phyloP scores from a whole-genome alignment of 2,888 invertebrate genomes.

The Idaea biselata region DNA sequence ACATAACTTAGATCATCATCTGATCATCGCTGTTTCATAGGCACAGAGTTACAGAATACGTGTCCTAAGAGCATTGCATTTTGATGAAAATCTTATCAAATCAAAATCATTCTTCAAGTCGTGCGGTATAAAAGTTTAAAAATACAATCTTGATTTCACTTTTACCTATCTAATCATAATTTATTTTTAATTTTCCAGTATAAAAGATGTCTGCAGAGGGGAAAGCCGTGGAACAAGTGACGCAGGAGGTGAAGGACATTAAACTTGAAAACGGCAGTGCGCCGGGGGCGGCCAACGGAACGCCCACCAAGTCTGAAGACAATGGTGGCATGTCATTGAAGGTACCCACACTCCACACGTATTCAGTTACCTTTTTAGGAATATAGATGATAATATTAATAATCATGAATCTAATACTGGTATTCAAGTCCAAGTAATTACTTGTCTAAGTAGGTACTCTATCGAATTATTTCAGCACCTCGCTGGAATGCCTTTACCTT shows the following conservation, averaged over 20 bases:
- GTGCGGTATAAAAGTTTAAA: no score
- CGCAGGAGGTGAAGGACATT: constrained; percentile 75
- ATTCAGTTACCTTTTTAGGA: constrained; percentile 1
- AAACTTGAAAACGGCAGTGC: constrained; percentile 78
- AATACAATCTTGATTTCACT: no score
- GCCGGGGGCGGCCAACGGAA: constrained; percentile 64
- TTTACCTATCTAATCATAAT: neutral
- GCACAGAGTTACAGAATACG: no score
- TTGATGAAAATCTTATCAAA: no score
- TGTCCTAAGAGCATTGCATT: no score
- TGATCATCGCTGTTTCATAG: no score
- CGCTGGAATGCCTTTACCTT: no score
- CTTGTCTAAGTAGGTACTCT: no score
- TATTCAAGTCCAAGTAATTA: no score
- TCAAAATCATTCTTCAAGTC: no score
- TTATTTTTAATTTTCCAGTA: constrained; percentile 33
- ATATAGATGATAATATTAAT: neutral
- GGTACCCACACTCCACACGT: constrained; percentile 22
- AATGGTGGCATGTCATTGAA: constrained; percentile 54
- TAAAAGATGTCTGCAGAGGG: constrained; percentile 57
- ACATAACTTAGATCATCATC: no score
- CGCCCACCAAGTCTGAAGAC: constrained; percentile 59
- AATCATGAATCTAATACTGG: neutral
- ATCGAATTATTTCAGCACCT: no score
- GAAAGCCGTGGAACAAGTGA: constrained; percentile 61